Percentiles rank a stretch among this genome's conserved stretches.
These are phyloP conservation scores for Tetragonisca angustula DNA, from an alignment of 2,888 invertebrate species.

Conservation along the genomic window DNA sequence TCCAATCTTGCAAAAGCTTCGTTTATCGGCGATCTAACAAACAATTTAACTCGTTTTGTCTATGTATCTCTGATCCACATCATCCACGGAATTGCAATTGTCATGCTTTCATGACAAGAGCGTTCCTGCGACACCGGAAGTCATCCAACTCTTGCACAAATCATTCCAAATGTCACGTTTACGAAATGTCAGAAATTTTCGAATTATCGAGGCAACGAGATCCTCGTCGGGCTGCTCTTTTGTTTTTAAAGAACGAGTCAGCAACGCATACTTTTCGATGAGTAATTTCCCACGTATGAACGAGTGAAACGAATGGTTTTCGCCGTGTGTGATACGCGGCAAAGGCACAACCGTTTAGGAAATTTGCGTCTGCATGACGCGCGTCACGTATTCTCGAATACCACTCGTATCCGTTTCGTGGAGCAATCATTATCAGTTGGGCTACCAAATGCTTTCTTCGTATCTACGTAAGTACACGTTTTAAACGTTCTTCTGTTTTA, in stretches of 20 bases:
- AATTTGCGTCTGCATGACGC: neutral
- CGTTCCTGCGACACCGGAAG: neutral
- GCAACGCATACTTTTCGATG: conserved; percentile 11
- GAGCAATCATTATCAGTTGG: no score
- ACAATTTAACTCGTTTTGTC: neutral
- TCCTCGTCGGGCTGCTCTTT: neutral
- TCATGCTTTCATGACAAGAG: neutral
- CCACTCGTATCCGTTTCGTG: no score
- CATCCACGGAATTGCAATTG: neutral
- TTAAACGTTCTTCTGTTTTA: no score
- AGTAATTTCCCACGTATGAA: conserved; percentile 38
- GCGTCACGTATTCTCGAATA: neutral
- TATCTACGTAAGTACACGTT: no score
- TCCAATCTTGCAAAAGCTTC: neutral
- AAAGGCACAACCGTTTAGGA: no score
- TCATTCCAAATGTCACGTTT: neutral
- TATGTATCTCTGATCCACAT: no score
- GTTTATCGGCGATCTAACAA: neutral
- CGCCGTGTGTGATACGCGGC: neutral
- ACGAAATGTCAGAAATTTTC: neutral
- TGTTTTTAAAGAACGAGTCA: conserved; percentile 5
- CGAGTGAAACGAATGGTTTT: neutral
- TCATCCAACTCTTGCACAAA: neutral
- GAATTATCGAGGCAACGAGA: neutral
- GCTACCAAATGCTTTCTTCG: no score